A percentile compares a stretch with the other conserved stretches of the same genome.
These are phyloP conservation scores for Aphyosemion australe DNA, from an alignment of 2,113 vertebrate species.

Conservation along the genomic window DNA sequence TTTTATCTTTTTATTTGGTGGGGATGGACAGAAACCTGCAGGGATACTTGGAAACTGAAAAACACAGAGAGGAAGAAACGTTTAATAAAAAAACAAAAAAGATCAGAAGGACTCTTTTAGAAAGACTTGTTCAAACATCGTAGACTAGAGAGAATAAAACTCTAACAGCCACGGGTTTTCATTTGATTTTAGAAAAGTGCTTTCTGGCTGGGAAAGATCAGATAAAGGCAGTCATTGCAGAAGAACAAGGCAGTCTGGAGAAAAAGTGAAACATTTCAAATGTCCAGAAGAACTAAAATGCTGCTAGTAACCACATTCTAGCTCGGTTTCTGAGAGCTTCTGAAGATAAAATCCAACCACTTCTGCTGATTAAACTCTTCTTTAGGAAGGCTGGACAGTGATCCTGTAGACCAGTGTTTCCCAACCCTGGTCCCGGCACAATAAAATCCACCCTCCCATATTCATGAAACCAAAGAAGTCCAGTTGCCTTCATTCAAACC, in stretches of 20 bases:
- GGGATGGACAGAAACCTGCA: conserved; percentile 17
- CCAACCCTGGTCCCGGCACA: too few species aligned
- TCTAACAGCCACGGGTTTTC: conserved; percentile 44
- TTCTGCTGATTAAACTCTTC: too few species aligned
- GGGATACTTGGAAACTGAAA: conserved; percentile 27
- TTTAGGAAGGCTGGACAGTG: too few species aligned
- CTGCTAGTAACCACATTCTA: too few species aligned
- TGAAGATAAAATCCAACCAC: too few species aligned
- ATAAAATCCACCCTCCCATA: too few species aligned
- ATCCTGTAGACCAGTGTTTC: too few species aligned
- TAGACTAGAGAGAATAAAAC: conserved; percentile 40
- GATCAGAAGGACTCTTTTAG: conserved; percentile 50
- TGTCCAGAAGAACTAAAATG: conserved; percentile 12
- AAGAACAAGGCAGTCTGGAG: conserved; percentile 11
- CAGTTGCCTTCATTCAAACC: too few species aligned
- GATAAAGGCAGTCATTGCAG: conserved; percentile 30
- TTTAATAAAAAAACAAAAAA: conserved; percentile 39
- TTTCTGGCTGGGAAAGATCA: conserved; percentile 32
- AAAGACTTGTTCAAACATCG: conserved; percentile 35
- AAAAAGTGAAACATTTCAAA: conserved; percentile 32
- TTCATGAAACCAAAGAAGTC: too few species aligned
- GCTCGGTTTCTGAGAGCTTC: too few species aligned
- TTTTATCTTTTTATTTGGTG: conserved; percentile 20
- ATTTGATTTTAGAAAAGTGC: conserved; percentile 35
- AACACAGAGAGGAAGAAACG: conserved; percentile 14